These are phyloP conservation scores for Paedocypris sp. DNA, from an alignment of 2,113 vertebrate genomes.

Conservation along the genomic window DNA sequence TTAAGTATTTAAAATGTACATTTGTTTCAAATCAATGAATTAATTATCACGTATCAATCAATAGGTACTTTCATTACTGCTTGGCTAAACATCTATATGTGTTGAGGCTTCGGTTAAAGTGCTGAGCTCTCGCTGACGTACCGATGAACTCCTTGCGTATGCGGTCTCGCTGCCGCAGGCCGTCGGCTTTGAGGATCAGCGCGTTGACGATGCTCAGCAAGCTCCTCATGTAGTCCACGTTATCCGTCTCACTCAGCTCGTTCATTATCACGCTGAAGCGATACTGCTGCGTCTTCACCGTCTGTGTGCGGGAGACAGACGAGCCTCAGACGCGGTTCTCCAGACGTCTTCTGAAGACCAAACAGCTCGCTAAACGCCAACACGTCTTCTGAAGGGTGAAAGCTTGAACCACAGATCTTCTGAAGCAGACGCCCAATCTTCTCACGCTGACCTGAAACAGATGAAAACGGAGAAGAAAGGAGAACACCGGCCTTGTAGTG, in stretches of 20 bases:
- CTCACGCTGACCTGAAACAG: neutral
- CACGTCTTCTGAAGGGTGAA: no score
- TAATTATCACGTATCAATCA: no score
- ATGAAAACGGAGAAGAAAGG: neutral
- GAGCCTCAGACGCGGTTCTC: no score
- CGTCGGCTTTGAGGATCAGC: constrained; percentile 80
- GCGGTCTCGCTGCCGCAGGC: constrained; percentile 72
- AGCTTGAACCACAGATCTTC: no score
- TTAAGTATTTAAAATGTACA: no score
- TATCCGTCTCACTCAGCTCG: constrained; percentile 79
- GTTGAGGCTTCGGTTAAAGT: no score
- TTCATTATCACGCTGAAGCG: constrained; percentile 92
- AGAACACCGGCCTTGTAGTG: constrained; percentile 81
- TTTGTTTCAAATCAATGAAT: no score
- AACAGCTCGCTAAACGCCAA: no score
- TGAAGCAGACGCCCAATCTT: neutral
- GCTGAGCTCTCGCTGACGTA: constrained; percentile 39
- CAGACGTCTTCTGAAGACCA: no score
- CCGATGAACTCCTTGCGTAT: constrained; percentile 91
- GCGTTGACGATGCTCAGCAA: constrained; percentile 90
- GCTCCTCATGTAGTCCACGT: constrained; percentile 83
- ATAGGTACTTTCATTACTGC: no score
- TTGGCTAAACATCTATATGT: no score
- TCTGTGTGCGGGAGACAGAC: constrained; percentile 58
- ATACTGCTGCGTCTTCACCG: constrained; percentile 83